phyloP scores from a whole-genome alignment of 2,113 vertebrate genomes.

The Hippocampus comes region DNA sequence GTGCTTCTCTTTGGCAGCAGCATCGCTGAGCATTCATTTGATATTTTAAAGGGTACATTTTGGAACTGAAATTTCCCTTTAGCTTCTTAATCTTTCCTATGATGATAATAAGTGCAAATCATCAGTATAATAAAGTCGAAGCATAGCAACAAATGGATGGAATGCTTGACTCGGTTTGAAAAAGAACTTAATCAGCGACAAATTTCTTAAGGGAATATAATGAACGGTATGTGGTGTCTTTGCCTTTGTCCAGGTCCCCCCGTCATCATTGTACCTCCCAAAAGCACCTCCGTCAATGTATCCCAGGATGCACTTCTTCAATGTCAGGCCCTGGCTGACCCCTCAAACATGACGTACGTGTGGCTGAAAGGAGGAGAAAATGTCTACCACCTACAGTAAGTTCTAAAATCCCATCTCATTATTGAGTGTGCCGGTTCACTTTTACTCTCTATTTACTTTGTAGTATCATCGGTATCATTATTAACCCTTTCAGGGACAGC shows the following conservation, averaged over 20 bases:
- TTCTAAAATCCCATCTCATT: constrained; percentile 13
- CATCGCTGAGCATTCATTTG: background rate
- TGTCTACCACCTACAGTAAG: constrained; percentile 84
- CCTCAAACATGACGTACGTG: constrained; percentile 91
- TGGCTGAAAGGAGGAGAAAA: constrained; percentile 83
- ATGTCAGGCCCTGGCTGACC: constrained; percentile 87
- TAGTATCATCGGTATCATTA: background rate
- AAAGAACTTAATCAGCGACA: background rate
- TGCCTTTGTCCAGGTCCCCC: constrained; percentile 76
- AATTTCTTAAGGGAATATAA: background rate
- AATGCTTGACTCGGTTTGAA: background rate
- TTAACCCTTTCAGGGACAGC: too few relatives aligned
- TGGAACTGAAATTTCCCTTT: background rate
- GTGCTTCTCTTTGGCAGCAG: too few relatives aligned
- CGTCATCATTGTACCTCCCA: constrained; percentile 81
- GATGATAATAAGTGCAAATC: background rate
- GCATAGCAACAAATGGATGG: background rate
- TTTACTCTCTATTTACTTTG: background rate
- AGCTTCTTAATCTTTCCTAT: background rate
- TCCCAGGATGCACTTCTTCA: constrained; percentile 83
- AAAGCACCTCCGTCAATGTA: constrained; percentile 79
- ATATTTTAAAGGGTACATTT: background rate
- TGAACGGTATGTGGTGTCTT: background rate
- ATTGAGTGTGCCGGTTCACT: background rate
- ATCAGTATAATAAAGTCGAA: background rate